phyloP scores from a whole-genome alignment of 2,797 vertebrate species.

The Eleutherodactylus coqui region DNA sequence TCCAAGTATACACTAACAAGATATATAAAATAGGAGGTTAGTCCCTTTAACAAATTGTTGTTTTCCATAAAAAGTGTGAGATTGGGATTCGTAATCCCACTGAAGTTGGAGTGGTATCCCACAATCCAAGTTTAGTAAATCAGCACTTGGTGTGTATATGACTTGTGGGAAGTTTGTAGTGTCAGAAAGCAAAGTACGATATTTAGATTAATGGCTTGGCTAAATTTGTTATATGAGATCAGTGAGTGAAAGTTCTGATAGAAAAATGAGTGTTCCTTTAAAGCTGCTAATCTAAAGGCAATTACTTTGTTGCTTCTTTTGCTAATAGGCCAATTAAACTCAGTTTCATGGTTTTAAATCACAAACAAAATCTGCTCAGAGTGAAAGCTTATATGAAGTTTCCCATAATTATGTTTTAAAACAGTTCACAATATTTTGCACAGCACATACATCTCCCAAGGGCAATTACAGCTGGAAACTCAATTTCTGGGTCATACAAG shows the following conservation, averaged over 20 bases:
- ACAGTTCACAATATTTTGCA: slow-evolving; percentile 35
- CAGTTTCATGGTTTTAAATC: slow-evolving; percentile 39
- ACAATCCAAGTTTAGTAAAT: neutral
- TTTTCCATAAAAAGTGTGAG: too few relatives aligned
- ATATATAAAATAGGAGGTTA: neutral
- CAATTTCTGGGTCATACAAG: slow-evolving; percentile 13
- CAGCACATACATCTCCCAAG: slow-evolving; percentile 22
- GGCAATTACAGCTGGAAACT: slow-evolving; percentile 21
- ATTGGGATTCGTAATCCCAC: too few relatives aligned
- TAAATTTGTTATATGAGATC: neutral
- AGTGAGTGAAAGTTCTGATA: slow-evolving; percentile 8
- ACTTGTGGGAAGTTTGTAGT: neutral
- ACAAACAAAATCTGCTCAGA: slow-evolving; percentile 39
- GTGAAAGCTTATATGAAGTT: slow-evolving; percentile 33
- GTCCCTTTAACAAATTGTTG: too few relatives aligned
- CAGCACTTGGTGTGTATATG: neutral
- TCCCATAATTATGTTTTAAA: slow-evolving; percentile 35
- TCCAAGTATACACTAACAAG: too few relatives aligned
- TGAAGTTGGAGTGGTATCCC: neutral
- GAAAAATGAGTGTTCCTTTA: slow-evolving; percentile 20
- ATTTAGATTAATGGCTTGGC: slow-evolving; percentile 1
- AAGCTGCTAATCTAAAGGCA: slow-evolving; percentile 36
- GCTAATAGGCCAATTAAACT: slow-evolving; percentile 49
- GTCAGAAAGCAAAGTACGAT: neutral
- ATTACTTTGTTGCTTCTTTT: slow-evolving; percentile 49